Evolutionary conservation across 2,797 vertebrate genomes (phyloP), one percentile per base, ranked within the genome.

Genomic region (Benthosema pterotum): DNA sequence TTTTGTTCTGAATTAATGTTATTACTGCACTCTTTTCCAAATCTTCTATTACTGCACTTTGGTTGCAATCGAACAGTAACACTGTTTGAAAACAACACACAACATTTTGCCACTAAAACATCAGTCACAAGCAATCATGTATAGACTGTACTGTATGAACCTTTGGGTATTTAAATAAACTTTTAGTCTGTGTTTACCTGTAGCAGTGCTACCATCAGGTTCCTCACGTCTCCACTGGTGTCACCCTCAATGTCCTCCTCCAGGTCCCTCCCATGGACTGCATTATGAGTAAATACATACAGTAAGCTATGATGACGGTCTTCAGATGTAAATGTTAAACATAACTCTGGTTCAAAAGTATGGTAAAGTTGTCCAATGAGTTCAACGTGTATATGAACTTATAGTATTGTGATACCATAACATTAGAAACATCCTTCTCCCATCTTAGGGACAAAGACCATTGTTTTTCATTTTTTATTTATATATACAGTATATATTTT

Each of bases 201-300:
- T 50, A 99, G 83, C 65, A 99, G 71, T 16, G 92, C 89, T 2
- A 92, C 65, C 52, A 99, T 74, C 70, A 99, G 88, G 79, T 94
- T 95, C 79, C 13, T 84, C 42, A 99, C 88, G 8, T 93, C 94
- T 54, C 96, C 96, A 8, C 94, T 96, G 47, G 95, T 98, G 60
- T 99, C 97, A 0, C 82, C 93, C 84, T 93, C 93, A 42, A 98
- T 88, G 67, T 98, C 97, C 1, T 88, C 90, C 65, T 95, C 95
- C 59, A 99, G 84, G 64, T 94, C 95, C 11, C 25, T 87, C 19
- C 90, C 91, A 69, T 95, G 93, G 62, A 96, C 97, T 99, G 80
- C 1, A 46, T 2, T 19, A 5, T 38, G 7, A 38, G 32, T 38
- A 11, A 38, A 22, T 11, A 60, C 47, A 52, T 7, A 49, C 11